Conservation (phyloP, 2,113 vertebrate genomes). For the Urocolius indicus region DNA sequence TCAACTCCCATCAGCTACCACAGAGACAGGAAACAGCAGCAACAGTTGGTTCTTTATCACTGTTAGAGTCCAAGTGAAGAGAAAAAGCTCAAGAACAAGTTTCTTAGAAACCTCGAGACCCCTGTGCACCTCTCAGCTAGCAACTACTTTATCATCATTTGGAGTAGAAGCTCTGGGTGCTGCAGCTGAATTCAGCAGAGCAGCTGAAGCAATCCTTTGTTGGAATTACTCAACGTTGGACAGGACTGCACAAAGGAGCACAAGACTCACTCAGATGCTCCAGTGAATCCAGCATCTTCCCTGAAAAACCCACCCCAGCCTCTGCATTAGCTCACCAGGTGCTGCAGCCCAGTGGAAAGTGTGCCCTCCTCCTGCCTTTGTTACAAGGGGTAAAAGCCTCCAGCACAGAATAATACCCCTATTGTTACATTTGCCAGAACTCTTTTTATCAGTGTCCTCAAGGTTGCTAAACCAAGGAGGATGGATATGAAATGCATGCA, state of each 20-base stretch:
- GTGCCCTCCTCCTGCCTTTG: neutral
- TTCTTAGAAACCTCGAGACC: neutral
- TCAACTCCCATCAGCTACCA: neutral
- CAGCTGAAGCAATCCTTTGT: neutral
- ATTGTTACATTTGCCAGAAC: neutral
- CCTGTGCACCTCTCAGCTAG: fast-evolving
- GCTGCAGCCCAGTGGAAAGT: neutral
- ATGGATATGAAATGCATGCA: neutral
- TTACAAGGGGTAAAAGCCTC: neutral
- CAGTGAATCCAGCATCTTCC: neutral
- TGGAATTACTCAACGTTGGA: neutral
- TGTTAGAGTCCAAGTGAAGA: neutral
- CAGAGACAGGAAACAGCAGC: neutral
- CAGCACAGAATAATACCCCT: neutral
- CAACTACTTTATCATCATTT: too few relatives aligned
- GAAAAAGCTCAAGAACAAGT: too few relatives aligned
- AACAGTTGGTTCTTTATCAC: neutral
- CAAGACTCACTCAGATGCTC: neutral
- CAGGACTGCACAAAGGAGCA: neutral
- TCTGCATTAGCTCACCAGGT: neutral
- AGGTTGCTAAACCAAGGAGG: neutral
- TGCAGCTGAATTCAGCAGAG: neutral
- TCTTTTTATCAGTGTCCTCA: neutral
- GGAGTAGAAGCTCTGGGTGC: neutral
- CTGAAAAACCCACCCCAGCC: neutral